Conservation (phyloP, 2,113 vertebrate species). For the Grammomys surdaster region DNA sequence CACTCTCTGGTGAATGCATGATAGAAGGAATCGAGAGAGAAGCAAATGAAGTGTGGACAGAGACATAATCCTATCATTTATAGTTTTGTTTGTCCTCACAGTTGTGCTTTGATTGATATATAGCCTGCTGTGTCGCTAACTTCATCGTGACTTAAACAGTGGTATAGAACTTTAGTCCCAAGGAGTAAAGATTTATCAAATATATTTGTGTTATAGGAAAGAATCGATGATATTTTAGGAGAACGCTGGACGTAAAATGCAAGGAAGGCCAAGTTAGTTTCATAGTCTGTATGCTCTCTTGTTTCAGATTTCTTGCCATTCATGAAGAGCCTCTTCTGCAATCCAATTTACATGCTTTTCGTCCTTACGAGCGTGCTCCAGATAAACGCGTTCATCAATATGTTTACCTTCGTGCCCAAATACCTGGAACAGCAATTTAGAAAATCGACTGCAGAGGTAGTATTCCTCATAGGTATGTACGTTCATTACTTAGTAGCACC, state of each 20-base stretch:
- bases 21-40: background rate
- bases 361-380: slow-evolving; percentile 90
- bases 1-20: background rate
- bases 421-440: slow-evolving; percentile 97
- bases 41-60: background rate
- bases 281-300: background rate
- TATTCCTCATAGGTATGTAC: slow-evolving; percentile 94
- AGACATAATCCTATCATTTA: background rate
- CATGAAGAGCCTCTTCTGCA: slow-evolving; percentile 90
- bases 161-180: background rate
- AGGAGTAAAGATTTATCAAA: background rate
- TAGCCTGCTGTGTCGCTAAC: background rate
- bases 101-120: background rate
- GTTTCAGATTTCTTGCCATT: slow-evolving; percentile 92
- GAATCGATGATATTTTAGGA: background rate
- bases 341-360: slow-evolving; percentile 92
- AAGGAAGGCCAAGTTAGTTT: background rate
- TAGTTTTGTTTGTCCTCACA: background rate
- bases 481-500: background rate
- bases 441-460: slow-evolving; percentile 93
- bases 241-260: background rate
- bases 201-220: background rate
- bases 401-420: slow-evolving; percentile 95
- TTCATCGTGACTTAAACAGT: background rate
- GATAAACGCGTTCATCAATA: slow-evolving; percentile 90